Base-by-base conservation (phyloP, 2,888 invertebrate species). In the Drosophila phalerata region DNA sequence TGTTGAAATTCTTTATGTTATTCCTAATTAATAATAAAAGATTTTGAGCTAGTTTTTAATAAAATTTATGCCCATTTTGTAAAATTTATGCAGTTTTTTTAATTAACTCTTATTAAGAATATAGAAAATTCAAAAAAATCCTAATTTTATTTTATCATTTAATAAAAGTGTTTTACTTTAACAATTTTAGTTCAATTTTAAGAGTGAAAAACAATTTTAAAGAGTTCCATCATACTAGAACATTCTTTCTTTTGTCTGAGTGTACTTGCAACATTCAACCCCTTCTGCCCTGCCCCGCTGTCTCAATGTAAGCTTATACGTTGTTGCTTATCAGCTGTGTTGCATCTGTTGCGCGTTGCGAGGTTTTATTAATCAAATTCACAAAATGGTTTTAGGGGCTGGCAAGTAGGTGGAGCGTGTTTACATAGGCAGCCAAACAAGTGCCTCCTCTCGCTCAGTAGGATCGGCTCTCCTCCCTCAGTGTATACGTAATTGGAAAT, bases 351-450 rank as follows among this genome's bases (percentile, higher is more conserved):
- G 79, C 81, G 74, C 74, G 88, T 85, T 91, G 89, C 89, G 88
- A 89, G 90, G 90, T 89, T 91, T 91, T 91, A 91, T 91, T 91
- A 91, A 91, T 91, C 91, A 91, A 91, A 88, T 85, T 71, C 86
- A 83, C 78, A 81, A 88, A 85, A 88, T 89, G 89, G 83, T 85
- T 87, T 86, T 80, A 83, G 85, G 89, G 85, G 87, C 87, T 82
- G 89, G 77, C 79, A 75, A 81, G 85, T 77, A 79, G 86, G 88
- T 81, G 89, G 89, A 85, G 88, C 83, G 57, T 85, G 88, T 89
- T 87, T 88, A 87, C 88, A 88, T 85, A 87, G 79, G 58, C 72
- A 56, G 63, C 64, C 60, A 71, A 62, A 48, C 85, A 83, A 83
- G 81, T 81, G 76, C 53, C 73, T 75, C 60, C 61, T 38, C 17